These are phyloP conservation scores for Ophioderma brevispina DNA, from an alignment of 35 echinoderm and acorn worm species.

Conservation along the genomic window DNA sequence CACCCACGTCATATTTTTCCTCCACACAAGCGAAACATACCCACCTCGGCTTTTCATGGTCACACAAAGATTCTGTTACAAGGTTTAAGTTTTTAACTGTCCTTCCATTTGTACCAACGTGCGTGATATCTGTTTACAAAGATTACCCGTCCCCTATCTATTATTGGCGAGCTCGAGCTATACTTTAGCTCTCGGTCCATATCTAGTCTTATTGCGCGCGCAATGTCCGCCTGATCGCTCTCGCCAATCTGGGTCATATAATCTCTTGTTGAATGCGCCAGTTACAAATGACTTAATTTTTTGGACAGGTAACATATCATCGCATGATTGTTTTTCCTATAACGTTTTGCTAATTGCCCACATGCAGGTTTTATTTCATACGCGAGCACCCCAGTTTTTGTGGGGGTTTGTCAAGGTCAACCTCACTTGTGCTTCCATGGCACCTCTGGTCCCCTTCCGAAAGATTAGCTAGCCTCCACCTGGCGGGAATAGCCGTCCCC, in stretches of 20 bases:
- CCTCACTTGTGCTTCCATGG: slow-evolving; percentile 18
- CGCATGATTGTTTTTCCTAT: slow-evolving; percentile 13
- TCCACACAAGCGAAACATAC: slow-evolving; percentile 15
- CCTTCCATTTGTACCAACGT: background rate
- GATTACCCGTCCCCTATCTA: slow-evolving; percentile 1
- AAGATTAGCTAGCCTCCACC: background rate
- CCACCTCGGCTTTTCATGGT: slow-evolving; percentile 3
- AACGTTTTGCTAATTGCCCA: background rate
- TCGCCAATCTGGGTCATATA: background rate
- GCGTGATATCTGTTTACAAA: slow-evolving; percentile 26
- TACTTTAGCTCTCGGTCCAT: background rate
- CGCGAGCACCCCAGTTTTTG: slow-evolving; percentile 13
- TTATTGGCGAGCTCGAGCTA: slow-evolving; percentile 9
- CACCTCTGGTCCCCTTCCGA: background rate
- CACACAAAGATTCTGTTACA: background rate
- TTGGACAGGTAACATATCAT: slow-evolving; percentile 10
- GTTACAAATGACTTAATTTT: background rate
- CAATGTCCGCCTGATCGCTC: background rate
- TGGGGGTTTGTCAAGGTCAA: background rate
- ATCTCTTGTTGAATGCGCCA: background rate
- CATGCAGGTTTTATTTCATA: slow-evolving; percentile 21
- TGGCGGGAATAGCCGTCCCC: slow-evolving; percentile 1
- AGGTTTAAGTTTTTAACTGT: background rate
- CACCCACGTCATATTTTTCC: slow-evolving; percentile 31
- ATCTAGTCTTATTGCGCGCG: slow-evolving; percentile 4